These are phyloP conservation scores for Formica selysi DNA, from an alignment of 1,140 invertebrate genomes.

Conservation along the genomic window DNA sequence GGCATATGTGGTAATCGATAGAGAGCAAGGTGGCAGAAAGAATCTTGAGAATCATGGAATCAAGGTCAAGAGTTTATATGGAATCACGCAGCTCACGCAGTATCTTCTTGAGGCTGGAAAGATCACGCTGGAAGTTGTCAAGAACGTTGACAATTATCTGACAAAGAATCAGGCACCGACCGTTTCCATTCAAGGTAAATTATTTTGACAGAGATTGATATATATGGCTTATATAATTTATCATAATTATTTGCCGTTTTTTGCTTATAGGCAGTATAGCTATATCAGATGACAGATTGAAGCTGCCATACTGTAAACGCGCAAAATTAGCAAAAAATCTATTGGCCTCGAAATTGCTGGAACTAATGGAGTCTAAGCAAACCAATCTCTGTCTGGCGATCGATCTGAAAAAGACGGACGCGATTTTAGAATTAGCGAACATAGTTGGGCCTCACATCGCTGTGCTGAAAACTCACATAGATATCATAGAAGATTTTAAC, in stretches of 20 bases:
- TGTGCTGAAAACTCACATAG: constrained; percentile 96
- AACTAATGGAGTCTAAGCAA: constrained; percentile 93
- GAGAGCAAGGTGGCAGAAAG: constrained; percentile 95
- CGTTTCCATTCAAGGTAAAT: constrained; percentile 55
- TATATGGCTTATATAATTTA: background rate
- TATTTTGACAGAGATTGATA: background rate
- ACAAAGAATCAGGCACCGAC: constrained; percentile 84
- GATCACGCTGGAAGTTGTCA: constrained; percentile 87
- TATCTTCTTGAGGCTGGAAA: constrained; percentile 89
- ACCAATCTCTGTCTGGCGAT: constrained; percentile 96
- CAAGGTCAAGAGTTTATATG: constrained; percentile 90
- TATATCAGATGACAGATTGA: constrained; percentile 84
- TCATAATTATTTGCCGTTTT: background rate
- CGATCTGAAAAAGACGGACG: constrained; percentile 90
- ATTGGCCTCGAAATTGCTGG: constrained; percentile 90
- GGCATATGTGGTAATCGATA: constrained; percentile 95
- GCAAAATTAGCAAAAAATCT: constrained; percentile 88
- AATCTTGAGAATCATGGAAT: constrained; percentile 92
- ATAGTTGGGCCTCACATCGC: constrained; percentile 94
- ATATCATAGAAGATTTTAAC: constrained; percentile 94
- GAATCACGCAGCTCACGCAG: constrained; percentile 89
- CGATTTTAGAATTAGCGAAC: constrained; percentile 92
- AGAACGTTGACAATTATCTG: constrained; percentile 90
- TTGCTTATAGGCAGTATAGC: background rate
- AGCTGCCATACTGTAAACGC: constrained; percentile 88